These are phyloP conservation scores for Etheostoma cragini DNA, from an alignment of 2,113 vertebrate species.

Conservation along the genomic window DNA sequence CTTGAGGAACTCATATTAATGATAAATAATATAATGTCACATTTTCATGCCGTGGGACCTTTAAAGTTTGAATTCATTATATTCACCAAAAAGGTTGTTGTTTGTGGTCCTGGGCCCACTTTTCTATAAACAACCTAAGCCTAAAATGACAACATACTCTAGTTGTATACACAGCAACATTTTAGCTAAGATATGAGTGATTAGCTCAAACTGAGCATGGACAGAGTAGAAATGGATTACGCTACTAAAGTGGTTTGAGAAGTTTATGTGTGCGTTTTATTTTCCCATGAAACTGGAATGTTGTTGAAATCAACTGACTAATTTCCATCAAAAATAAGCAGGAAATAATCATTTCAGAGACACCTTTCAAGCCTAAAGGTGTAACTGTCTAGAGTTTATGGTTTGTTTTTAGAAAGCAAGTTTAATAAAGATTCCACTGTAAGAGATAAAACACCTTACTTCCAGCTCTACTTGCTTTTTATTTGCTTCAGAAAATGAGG, in stretches of 20 bases:
- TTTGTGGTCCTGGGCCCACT: not conserved
- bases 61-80: not conserved
- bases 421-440: not conserved
- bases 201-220: not conserved
- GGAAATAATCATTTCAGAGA: not conserved
- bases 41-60: no score
- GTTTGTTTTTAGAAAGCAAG: not conserved
- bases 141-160: not conserved
- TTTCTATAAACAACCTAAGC: not conserved
- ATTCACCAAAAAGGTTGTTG: not conserved
- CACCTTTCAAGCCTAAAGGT: conserved; percentile 5
- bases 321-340: not conserved
- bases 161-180: not conserved
- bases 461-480: not conserved
- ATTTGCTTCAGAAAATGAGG: not conserved
- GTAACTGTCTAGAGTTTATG: not conserved
- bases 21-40: no score
- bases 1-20: no score
- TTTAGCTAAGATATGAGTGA: not conserved
- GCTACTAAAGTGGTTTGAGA: not conserved
- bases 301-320: conserved; percentile 8
- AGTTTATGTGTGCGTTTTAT: not conserved
- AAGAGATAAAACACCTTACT: not conserved
- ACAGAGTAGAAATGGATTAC: conserved; percentile 15
- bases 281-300: not conserved